Evolutionary conservation across 2,797 vertebrate genomes (phyloP).

Genomic region (Gadopsis marmoratus): DNA sequence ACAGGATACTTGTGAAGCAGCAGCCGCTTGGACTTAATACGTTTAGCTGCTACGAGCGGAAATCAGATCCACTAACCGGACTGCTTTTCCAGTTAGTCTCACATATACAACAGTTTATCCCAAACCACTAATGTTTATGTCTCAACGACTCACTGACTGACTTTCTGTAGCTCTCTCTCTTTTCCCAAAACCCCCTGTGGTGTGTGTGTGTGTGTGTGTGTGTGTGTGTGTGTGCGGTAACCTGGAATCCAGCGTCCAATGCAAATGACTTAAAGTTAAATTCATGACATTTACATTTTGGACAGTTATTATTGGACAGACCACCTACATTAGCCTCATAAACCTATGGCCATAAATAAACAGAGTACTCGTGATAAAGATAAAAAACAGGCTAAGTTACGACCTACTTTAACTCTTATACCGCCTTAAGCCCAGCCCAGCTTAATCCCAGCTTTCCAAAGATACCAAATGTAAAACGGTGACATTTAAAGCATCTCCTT

Average conservation of each 20-base stretch:
- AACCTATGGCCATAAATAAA: not conserved
- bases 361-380: not conserved
- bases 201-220: constrained; percentile 31
- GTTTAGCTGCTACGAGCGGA: constrained; percentile 29
- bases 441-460: not conserved
- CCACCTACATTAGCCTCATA: not conserved
- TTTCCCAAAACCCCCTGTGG: not conserved
- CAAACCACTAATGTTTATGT: constrained; percentile 61
- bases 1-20: too few relatives aligned
- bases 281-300: not conserved
- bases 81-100: constrained; percentile 59
- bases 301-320: not conserved
- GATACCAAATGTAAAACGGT: not conserved
- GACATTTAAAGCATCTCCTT: not conserved
- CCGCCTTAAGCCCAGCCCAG: not conserved
- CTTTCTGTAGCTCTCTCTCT: constrained; percentile 16
- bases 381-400: too few relatives aligned
- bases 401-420: not conserved
- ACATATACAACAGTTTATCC: constrained; percentile 48
- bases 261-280: not conserved
- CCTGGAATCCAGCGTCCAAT: not conserved
- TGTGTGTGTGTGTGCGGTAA: not conserved
- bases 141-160: constrained; percentile 33
- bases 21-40: constrained; percentile 26
- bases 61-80: constrained; percentile 53